These are phyloP conservation scores for Cataglyphis altisquamis DNA, from an alignment of 2,888 invertebrate genomes.

Conservation along the genomic window DNA sequence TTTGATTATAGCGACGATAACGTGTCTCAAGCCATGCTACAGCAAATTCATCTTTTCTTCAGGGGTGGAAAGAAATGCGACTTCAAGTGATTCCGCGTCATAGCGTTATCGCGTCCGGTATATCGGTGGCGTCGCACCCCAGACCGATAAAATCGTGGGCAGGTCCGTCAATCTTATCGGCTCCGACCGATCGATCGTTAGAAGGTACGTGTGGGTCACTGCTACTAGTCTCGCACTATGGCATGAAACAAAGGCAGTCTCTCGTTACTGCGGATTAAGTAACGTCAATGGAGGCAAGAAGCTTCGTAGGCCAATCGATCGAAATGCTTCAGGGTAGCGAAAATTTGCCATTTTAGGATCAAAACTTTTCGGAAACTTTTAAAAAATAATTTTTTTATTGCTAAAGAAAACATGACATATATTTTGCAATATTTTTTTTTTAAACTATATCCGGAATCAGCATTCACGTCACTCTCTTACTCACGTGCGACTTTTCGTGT, in stretches of 20 bases:
- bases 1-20: constrained; percentile 42
- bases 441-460: background rate
- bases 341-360: constrained; percentile 56
- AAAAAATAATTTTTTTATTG: constrained; percentile 1
- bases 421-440: constrained; percentile 9
- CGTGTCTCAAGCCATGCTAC: background rate
- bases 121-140: constrained; percentile 67
- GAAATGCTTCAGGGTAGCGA: constrained; percentile 64
- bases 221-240: constrained; percentile 50
- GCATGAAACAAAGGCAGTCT: constrained; percentile 74
- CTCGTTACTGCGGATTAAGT: constrained; percentile 72
- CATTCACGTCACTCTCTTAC: background rate
- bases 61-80: constrained; percentile 56
- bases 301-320: constrained; percentile 59
- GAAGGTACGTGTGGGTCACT: constrained; percentile 57
- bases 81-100: constrained; percentile 63
- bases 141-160: constrained; percentile 70
- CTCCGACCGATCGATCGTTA: constrained; percentile 67
- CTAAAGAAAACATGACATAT: background rate
- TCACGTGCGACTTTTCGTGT: background rate
- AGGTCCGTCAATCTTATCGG: constrained; percentile 63
- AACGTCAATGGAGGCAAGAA: constrained; percentile 61
- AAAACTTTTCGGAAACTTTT: constrained; percentile 28
- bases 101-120: constrained; percentile 64
- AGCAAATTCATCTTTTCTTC: constrained; percentile 13